Evolutionary conservation across 1,140 invertebrate species (phyloP).

Genomic region (Ditylenchus dipsaci): DNA sequence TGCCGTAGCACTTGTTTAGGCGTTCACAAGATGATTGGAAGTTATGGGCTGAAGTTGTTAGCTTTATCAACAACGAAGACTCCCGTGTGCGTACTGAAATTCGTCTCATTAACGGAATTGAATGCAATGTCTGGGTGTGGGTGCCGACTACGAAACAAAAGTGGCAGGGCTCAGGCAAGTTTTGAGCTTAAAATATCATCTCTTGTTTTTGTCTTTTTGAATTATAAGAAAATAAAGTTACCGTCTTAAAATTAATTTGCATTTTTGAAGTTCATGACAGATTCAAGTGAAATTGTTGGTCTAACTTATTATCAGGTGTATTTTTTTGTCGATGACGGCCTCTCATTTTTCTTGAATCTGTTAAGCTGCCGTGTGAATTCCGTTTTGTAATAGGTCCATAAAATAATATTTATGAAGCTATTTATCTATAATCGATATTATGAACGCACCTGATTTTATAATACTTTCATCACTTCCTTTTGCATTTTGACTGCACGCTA

Average conservation of each 20-base stretch:
- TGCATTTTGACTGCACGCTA: too few species aligned
- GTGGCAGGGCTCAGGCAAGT: conserved; percentile 40
- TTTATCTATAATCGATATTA: too few species aligned
- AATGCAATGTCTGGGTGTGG: conserved; percentile 54
- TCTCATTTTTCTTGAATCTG: too few species aligned
- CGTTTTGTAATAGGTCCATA: too few species aligned
- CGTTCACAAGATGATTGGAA: conserved; percentile 33
- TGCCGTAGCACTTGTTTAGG: conserved; percentile 19
- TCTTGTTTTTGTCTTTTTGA: neutral
- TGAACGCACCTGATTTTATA: too few species aligned
- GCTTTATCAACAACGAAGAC: conserved; percentile 48
- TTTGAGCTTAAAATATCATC: neutral
- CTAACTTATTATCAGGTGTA: too few species aligned
- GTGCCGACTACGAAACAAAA: conserved; percentile 21
- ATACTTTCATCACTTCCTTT: too few species aligned
- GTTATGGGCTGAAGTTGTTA: conserved; percentile 37
- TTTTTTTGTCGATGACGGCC: too few species aligned
- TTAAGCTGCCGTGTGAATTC: too few species aligned
- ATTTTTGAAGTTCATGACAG: neutral
- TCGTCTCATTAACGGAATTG: conserved; percentile 44
- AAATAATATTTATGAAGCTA: too few species aligned
- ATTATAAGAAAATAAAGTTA: neutral
- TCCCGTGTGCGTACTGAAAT: conserved; percentile 48
- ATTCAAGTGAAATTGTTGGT: neutral
- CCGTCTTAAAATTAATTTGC: neutral